These are phyloP conservation scores for Thereva nobilitata DNA, from an alignment of 2,888 invertebrate genomes.

Conservation along the genomic window DNA sequence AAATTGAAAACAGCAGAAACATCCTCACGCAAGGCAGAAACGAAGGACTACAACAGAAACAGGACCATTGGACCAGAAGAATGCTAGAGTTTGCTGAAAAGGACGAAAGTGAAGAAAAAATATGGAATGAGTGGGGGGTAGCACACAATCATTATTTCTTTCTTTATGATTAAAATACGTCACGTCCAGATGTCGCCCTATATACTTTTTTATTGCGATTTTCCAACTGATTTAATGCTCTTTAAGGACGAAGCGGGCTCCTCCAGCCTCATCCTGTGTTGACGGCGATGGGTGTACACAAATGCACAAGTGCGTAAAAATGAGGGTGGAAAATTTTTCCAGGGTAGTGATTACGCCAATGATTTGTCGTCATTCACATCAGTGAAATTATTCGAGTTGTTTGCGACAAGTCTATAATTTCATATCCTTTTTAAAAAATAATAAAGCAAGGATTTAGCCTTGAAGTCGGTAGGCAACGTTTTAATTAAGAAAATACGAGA, in stretches of 20 bases:
- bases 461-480: too few relatives aligned
- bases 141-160: slow-evolving; percentile 47
- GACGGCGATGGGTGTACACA: neutral
- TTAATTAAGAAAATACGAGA: too few relatives aligned
- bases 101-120: slow-evolving; percentile 6
- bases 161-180: slow-evolving; percentile 49
- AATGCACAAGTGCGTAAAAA: slow-evolving; percentile 37
- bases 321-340: slow-evolving; percentile 22
- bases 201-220: slow-evolving; percentile 48
- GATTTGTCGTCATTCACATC: slow-evolving; percentile 20
- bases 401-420: neutral
- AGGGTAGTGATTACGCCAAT: slow-evolving; percentile 19
- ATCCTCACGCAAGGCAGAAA: slow-evolving; percentile 20
- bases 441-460: too few relatives aligned
- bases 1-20: slow-evolving; percentile 21
- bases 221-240: slow-evolving; percentile 48
- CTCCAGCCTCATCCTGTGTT: neutral
- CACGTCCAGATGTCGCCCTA: slow-evolving; percentile 47
- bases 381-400: slow-evolving; percentile 7
- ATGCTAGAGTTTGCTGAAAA: neutral
- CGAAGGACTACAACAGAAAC: neutral
- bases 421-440: too few relatives aligned
- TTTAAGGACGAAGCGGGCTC: slow-evolving; percentile 42
- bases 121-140: slow-evolving; percentile 7
- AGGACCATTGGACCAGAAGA: slow-evolving; percentile 20